Base-by-base conservation (phyloP, 2,113 vertebrate genomes). In the Campylorhamphus procurvoides region DNA sequence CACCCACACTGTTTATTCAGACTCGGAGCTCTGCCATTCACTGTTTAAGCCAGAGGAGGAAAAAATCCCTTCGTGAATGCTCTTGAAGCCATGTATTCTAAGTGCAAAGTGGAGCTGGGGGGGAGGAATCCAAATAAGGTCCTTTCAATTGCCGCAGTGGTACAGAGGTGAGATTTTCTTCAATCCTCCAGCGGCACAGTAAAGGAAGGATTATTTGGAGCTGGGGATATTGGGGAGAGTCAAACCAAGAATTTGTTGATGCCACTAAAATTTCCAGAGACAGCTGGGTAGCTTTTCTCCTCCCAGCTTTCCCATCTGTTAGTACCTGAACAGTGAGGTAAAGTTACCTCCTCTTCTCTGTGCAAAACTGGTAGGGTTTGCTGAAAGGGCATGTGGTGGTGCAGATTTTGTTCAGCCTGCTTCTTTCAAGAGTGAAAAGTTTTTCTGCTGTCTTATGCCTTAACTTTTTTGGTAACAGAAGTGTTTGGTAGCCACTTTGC, bases 1-100 rank as follows among this genome's bases (percentile, higher is more conserved):
- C 98, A 98, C 98, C 98, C 98, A 98, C 98, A 98, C 98, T 98
- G 98, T 98, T 98, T 98, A 98, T 98, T 97, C 98, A 98, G 98
- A 98, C 98, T 98, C 97, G 98, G 98, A 98, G 97, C 97, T 97
- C 94, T 96, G 98, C 98, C 98, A 98, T 98, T 97, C 98, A 98
- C 98, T 97, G 98, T 97, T 97, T 96, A 97, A 98, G 98, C 98
- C 98, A 98, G 97, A 97, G 97, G 97, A 97, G 95, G 81, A 94
- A 90, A 86, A 90, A 96, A 90, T 96, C 92, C 94, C 94, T 97
- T 96, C 96, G 87, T 97, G 97, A 97, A 98, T 20, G 52, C 96
- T 97, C 95, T 98, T 96, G 97, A 98, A 98, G 97, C 95, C 97
- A 52, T 97, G 97, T 98, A 97, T 97, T 98, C 97, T 94, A 87